phyloP scores from a whole-genome alignment of 1,140 invertebrate genomes.

The Dreissena polymorpha region DNA sequence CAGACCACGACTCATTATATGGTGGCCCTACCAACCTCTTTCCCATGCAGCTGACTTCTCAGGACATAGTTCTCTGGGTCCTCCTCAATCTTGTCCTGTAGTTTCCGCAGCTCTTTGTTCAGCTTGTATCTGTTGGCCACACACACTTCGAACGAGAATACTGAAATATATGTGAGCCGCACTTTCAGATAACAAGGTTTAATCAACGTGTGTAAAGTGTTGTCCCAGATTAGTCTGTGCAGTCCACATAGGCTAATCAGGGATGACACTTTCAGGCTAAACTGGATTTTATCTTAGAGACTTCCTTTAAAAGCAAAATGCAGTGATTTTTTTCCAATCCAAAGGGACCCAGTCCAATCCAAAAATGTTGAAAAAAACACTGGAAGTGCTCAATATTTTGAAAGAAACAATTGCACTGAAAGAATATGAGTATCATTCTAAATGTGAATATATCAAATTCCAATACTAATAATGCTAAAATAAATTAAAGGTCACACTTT shows the following conservation, averaged over 20 bases:
- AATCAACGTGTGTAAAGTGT: neutral
- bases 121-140: slow-evolving; percentile 70
- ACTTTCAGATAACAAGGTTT: neutral
- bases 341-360: too few species aligned
- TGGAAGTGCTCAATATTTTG: too few species aligned
- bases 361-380: too few species aligned
- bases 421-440: too few species aligned
- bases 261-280: neutral
- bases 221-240: neutral
- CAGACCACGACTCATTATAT: neutral
- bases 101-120: slow-evolving; percentile 64
- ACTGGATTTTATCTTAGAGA: neutral
- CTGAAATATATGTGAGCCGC: slow-evolving; percentile 50
- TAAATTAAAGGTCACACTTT: neutral
- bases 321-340: neutral
- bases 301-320: neutral
- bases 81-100: slow-evolving; percentile 55
- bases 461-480: too few species aligned
- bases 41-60: slow-evolving; percentile 55
- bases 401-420: too few species aligned
- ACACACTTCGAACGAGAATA: slow-evolving; percentile 68
- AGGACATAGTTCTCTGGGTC: slow-evolving; percentile 55
- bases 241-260: neutral
- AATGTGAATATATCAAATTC: too few species aligned
- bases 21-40: slow-evolving; percentile 50